phyloP scores from a whole-genome alignment of 2,888 invertebrate genomes.

The Syrista parreyssii region DNA sequence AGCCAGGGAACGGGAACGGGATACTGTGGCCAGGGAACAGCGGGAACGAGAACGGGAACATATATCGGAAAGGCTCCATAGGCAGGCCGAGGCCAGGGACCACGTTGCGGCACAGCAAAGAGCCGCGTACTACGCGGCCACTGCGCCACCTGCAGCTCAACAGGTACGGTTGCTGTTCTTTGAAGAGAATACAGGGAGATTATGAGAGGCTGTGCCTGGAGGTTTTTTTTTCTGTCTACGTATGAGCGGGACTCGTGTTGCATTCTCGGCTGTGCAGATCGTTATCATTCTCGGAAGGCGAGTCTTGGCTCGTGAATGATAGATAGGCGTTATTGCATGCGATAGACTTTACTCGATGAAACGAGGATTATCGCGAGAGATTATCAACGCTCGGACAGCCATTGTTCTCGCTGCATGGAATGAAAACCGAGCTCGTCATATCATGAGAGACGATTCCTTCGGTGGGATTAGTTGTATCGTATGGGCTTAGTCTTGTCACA shows the following conservation, averaged over 20 bases:
- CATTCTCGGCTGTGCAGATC: background rate
- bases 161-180: slow-evolving; percentile 43
- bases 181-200: background rate
- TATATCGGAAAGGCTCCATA: slow-evolving; percentile 57
- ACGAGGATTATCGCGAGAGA: background rate
- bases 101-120: slow-evolving; percentile 68
- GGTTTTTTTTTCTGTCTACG: background rate
- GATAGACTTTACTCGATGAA: background rate
- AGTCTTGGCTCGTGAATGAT: background rate
- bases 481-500: background rate
- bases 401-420: background rate
- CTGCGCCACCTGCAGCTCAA: slow-evolving; percentile 54
- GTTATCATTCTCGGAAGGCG: background rate
- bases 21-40: slow-evolving; percentile 39
- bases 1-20: slow-evolving; percentile 37
- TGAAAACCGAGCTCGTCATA: background rate
- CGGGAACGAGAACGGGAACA: slow-evolving; percentile 50
- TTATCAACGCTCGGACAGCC: background rate
- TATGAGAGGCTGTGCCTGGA: background rate
- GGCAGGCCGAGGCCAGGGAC: slow-evolving; percentile 59
- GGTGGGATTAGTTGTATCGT: background rate
- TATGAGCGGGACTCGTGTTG: background rate
- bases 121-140: slow-evolving; percentile 67
- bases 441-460: background rate
- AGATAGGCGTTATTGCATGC: background rate